Conservation (phyloP, 1,140 invertebrate species). For the Drosophila subpulchrella region DNA sequence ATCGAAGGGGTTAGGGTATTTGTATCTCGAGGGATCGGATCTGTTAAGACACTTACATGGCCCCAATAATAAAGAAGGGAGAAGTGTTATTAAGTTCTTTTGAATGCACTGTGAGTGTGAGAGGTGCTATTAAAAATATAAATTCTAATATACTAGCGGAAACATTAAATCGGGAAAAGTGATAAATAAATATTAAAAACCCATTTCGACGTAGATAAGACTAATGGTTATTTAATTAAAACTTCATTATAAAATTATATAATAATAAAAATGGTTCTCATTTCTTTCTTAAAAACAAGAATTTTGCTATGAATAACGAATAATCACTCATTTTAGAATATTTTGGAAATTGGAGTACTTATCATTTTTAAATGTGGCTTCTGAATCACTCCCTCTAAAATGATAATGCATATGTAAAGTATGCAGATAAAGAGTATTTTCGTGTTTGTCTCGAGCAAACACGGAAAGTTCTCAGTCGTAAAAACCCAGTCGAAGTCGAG, state of each 20-base stretch:
- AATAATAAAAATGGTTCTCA: too few relatives aligned
- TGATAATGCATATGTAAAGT: slow-evolving; percentile 18
- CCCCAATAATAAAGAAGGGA: background rate
- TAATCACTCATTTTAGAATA: background rate
- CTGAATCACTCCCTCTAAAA: slow-evolving; percentile 20
- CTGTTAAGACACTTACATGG: slow-evolving; percentile 15
- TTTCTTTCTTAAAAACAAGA: too few relatives aligned
- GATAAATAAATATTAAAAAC: too few relatives aligned
- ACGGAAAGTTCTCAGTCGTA: slow-evolving; percentile 46
- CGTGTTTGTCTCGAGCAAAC: slow-evolving; percentile 12
- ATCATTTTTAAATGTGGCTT: slow-evolving; percentile 3
- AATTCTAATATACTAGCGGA: too few relatives aligned
- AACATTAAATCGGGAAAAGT: too few relatives aligned
- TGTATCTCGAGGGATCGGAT: slow-evolving; percentile 22
- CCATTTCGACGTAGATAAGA: too few relatives aligned
- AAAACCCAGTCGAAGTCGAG: slow-evolving; percentile 43
- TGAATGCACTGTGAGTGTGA: slow-evolving; percentile 3
- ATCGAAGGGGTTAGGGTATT: slow-evolving; percentile 9
- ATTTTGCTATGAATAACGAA: too few relatives aligned
- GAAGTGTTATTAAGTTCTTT: slow-evolving; percentile 1
- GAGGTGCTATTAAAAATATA: background rate
- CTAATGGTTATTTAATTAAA: too few relatives aligned
- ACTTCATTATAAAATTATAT: too few relatives aligned
- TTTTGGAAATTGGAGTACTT: background rate
- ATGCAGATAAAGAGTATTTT: slow-evolving; percentile 58